phyloP scores from a whole-genome alignment of 2,113 vertebrate species.

The Speoplatyrhinus poulsoni region DNA sequence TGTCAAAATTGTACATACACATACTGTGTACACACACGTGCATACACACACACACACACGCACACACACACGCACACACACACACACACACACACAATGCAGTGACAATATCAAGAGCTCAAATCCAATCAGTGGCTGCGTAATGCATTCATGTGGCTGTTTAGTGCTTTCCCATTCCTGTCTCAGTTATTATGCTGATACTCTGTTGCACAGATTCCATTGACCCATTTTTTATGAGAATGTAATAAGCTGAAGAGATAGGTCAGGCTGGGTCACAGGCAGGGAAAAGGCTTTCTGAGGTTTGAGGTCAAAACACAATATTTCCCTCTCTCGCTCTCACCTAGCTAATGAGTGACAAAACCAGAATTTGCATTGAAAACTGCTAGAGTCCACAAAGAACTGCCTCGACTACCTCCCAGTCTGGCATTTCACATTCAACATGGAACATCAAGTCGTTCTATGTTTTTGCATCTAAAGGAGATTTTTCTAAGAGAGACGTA shows the following conservation, averaged over 20 bases:
- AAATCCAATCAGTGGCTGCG: conserved; percentile 40
- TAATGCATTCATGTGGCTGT: conserved; percentile 26
- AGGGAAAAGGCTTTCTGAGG: conserved; percentile 2
- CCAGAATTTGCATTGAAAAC: not conserved
- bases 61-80: not conserved
- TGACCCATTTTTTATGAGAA: conserved; percentile 49
- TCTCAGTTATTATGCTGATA: conserved; percentile 43
- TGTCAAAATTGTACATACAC: not conserved
- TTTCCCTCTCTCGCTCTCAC: conserved; percentile 9
- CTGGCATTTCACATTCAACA: not conserved
- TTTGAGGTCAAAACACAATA: conserved; percentile 16
- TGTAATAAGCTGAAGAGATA: conserved; percentile 33
- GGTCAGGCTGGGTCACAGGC: conserved; percentile 17
- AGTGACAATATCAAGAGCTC: conserved; percentile 29
- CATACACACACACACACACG: not conserved
- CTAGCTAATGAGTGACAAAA: conserved; percentile 20
- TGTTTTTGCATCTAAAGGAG: not conserved
- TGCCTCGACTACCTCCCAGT: not conserved
- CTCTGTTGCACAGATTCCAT: conserved; percentile 54
- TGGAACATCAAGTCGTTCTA: not conserved
- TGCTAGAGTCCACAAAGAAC: not conserved
- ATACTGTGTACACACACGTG: not conserved
- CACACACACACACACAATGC: not conserved
- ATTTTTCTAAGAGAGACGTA: not conserved
- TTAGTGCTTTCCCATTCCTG: conserved; percentile 43